Conservation (phyloP, 2,113 vertebrate species). For the Phyllostomus discolor region DNA sequence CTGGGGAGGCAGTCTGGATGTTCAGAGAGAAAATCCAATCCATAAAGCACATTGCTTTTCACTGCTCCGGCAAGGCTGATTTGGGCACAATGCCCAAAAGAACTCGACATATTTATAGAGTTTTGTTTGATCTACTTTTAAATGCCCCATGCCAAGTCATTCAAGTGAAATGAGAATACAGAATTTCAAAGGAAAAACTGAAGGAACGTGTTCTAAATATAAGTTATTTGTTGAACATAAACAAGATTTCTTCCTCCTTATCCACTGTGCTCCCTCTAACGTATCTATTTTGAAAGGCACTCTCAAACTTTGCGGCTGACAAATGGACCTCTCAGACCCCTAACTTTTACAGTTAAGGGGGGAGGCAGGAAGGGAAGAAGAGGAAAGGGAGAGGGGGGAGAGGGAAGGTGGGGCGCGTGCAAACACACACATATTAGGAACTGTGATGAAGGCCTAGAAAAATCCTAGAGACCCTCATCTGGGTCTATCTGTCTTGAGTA, state of each 20-base stretch:
- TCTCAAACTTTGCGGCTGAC: constrained; percentile 43
- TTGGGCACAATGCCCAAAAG: constrained; percentile 68
- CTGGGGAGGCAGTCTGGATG: not conserved
- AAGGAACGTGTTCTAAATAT: constrained; percentile 61
- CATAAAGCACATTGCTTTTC: constrained; percentile 40
- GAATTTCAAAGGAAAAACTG: constrained; percentile 61
- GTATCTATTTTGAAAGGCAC: constrained; percentile 49
- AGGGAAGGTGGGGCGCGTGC: accelerated
- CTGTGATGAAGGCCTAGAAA: constrained; percentile 1
- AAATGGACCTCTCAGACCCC: not conserved
- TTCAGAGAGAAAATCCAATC: constrained; percentile 51
- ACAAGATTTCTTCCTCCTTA: constrained; percentile 63
- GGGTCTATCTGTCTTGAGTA: not conserved
- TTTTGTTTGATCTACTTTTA: constrained; percentile 70
- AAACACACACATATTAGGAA: not conserved
- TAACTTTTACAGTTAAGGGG: not conserved
- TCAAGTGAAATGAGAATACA: constrained; percentile 66
- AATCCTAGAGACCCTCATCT: not conserved
- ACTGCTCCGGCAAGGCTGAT: constrained; percentile 28
- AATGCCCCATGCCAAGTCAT: constrained; percentile 66
- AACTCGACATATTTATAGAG: constrained; percentile 70
- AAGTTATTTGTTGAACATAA: constrained; percentile 63
- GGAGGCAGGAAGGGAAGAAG: not conserved
- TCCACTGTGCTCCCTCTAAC: not conserved
- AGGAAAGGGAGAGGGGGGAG: not conserved